Evolutionary conservation across 30 jellyfish, hydroid and myxozoan genomes (phyloP), one percentile per base, ranked within the genome.

Genomic region (Turritopsis dohrnii): DNA sequence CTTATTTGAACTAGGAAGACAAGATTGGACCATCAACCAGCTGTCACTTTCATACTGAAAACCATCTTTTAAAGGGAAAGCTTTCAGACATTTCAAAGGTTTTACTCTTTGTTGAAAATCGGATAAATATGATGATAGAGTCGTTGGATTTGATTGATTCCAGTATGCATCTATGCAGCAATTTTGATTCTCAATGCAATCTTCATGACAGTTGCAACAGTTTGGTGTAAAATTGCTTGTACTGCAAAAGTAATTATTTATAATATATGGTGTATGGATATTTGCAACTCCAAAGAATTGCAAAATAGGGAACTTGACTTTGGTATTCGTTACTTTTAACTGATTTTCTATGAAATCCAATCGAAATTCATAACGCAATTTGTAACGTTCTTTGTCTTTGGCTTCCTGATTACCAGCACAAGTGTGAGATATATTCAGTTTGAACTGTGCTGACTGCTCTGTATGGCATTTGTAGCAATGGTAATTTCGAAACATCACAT

Each of bases 1-100:
- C 30, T 23, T 21, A 69, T 21, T 69, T 69, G 77, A 16, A 69
- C 77, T 19, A 69, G 77, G 77, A 69, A n/a, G 77, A 69, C 77
- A 69, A n/a, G 77, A n/a, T 21, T 69, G 28, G 8, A 69, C 30
- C 16, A 69, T 69, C 22, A 69, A 69, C 30, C 77, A n/a, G 77
- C 19, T 7, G 0, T 69, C 77, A 69, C 31, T 69, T 17, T 69
- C 77, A 19, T 69, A 27, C 31, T 69, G 28, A 69, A 69, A n/a
- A 69, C 31, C 28, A 7, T 69, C 77, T 69, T n/a, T 69, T 69
- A 69, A 7, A 7, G 28, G 30, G 9, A 7, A 23, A 69, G 31
- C 28, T n/a, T 23, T n/a, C 77, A 69, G 30, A 69, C 30, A 1
- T 21, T 16, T 1, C 9, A n/a, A 27, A 7, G 31, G 28, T 19